Evolutionary conservation across 1,140 invertebrate genomes (phyloP), one percentile per base, ranked within the genome.

Genomic region (Venturia canescens): DNA sequence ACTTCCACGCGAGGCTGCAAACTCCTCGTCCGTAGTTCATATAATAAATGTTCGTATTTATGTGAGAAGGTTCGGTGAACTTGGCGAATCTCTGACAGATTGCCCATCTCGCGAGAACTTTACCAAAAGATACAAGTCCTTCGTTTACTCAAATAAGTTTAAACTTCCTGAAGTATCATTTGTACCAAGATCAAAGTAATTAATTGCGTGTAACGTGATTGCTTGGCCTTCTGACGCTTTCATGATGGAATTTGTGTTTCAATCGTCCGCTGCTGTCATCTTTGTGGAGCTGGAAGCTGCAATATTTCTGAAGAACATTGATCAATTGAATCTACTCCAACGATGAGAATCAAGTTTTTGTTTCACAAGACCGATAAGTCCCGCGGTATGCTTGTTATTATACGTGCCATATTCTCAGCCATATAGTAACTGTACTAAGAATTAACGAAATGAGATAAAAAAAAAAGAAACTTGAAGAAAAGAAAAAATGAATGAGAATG

Each of bases 11-110:
- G 38, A 50, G 48, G 31, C 6, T 34, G 60, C 60, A 34, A 50
- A 26, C 31, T 13, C 50, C 18, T 69, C 5, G 31, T 77, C n/a
- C 71, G 50, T 3, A 31, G n/a, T 77, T 77, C 57, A 77, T 66
- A 77, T 77, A 77, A 77, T 77, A 77, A 77, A 77, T 77, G 75
- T 77, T 77, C 57, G 34, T 66, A 77, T 77, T 77, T 77, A 77
- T 77, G 75, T 66, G 75, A 63, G 57, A 44, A 63, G 57, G 57
- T 77, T 77, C 75, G 75, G 75, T 77, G 60, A 77, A 77, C 75
- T 60, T 77, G 21, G 34, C 21, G 57, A 77, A 60, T 44, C 57
- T 48, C 57, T 63, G 57, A 77, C 75, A 77, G 57, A 31, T 77
- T 38, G 57, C 75, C 60, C 75, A 15, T 77, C 60, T 26, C 44